These are phyloP conservation scores for Manis crassicaudata DNA, from an alignment of 2,797 vertebrate species.

Conservation along the genomic window DNA sequence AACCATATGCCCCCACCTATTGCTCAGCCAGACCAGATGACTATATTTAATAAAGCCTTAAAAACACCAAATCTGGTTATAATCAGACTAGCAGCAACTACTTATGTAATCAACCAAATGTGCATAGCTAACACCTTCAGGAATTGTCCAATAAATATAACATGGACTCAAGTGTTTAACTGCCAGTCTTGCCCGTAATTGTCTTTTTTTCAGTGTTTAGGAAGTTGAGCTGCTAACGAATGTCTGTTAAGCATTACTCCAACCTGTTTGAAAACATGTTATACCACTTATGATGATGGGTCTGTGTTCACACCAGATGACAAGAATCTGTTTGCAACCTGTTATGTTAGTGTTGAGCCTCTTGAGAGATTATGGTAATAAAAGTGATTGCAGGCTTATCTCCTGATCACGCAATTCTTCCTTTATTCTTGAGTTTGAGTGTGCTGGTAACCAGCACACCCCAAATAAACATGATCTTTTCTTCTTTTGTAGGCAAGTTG, in stretches of 20 bases:
- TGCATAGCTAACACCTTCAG: slow-evolving; percentile 29
- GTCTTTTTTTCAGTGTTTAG: slow-evolving; percentile 35
- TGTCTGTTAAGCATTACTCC: slow-evolving; percentile 52
- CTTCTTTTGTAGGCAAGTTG: background rate
- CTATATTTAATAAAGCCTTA: slow-evolving; percentile 52
- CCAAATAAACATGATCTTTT: background rate
- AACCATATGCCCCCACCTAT: slow-evolving; percentile 18
- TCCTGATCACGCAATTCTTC: background rate
- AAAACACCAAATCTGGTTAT: slow-evolving; percentile 13
- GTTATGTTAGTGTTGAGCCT: slow-evolving; percentile 43
- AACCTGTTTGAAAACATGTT: slow-evolving; percentile 74
- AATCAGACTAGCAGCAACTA: slow-evolving; percentile 49
- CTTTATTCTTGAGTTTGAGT: background rate
- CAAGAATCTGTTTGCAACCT: slow-evolving; percentile 55
- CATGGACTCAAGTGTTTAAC: slow-evolving; percentile 29
- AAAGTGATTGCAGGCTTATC: background rate
- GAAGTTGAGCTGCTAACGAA: slow-evolving; percentile 33
- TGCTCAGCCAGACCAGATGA: slow-evolving; percentile 32
- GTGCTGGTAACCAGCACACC: background rate
- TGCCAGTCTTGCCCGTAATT: slow-evolving; percentile 24
- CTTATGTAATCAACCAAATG: slow-evolving; percentile 58
- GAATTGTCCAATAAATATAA: slow-evolving; percentile 39
- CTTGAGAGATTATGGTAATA: slow-evolving; percentile 26
- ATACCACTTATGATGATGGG: slow-evolving; percentile 28
- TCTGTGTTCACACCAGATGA: slow-evolving; percentile 67